These are phyloP conservation scores for Cerceris rybyensis DNA, from an alignment of 2,888 invertebrate species.

Conservation along the genomic window DNA sequence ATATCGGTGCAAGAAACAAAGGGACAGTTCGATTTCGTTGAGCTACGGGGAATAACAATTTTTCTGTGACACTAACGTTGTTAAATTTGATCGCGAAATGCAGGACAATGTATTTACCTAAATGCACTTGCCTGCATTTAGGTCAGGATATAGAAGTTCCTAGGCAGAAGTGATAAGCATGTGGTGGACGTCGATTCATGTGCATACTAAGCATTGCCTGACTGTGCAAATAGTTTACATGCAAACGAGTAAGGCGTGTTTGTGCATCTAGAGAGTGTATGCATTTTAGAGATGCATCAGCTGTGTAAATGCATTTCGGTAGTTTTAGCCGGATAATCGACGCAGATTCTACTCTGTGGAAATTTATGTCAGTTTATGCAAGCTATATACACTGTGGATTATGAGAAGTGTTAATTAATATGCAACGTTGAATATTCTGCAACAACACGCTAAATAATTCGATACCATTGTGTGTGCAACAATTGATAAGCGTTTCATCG, in stretches of 20 bases:
- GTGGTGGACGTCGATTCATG: slow-evolving; percentile 44
- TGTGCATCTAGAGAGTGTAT: slow-evolving; percentile 35
- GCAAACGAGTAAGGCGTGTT: slow-evolving; percentile 46
- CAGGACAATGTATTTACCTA: neutral
- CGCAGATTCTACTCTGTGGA: neutral
- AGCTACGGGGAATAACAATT: too few relatives aligned
- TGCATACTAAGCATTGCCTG: slow-evolving; percentile 31
- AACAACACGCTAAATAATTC: neutral
- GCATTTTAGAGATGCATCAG: slow-evolving; percentile 32
- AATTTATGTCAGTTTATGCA: neutral
- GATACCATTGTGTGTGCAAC: neutral
- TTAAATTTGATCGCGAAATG: too few relatives aligned
- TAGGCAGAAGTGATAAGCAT: slow-evolving; percentile 24
- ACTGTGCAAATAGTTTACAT: slow-evolving; percentile 49
- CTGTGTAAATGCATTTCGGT: slow-evolving; percentile 42
- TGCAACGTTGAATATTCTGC: neutral
- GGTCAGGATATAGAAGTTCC: slow-evolving; percentile 21
- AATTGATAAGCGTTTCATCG: too few relatives aligned
- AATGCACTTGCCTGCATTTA: slow-evolving; percentile 17
- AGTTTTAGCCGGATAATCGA: neutral
- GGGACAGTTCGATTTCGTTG: neutral
- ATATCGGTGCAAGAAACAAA: neutral
- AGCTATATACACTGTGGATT: neutral
- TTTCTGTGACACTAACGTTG: too few relatives aligned
- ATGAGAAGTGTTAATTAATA: neutral